Conservation (phyloP, 2,888 invertebrate species). For the Leucoma salicis region DNA sequence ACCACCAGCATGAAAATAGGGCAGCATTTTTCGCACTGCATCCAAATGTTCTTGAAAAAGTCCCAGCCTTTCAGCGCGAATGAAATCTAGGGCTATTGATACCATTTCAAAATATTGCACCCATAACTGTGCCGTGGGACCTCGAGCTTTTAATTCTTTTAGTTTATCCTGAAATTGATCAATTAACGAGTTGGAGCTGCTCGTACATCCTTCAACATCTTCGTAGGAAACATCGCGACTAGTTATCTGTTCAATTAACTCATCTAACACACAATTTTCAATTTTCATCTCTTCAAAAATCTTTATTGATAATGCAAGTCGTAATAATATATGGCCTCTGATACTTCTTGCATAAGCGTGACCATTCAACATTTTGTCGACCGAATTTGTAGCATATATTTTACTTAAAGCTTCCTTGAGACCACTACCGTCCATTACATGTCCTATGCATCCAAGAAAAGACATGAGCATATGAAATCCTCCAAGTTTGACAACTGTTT, state of each 20-base stretch:
- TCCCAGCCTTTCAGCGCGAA: conserved; percentile 37
- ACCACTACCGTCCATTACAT: conserved; percentile 37
- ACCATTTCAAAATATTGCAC: conserved; percentile 46
- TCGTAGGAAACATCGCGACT: background rate
- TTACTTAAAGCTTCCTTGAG: conserved; percentile 24
- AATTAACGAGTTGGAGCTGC: background rate
- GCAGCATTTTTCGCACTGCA: conserved; percentile 40
- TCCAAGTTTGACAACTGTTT: conserved; percentile 25
- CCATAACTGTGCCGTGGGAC: conserved; percentile 43
- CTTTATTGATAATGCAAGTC: background rate
- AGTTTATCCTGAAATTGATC: conserved; percentile 24
- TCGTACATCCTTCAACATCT: background rate
- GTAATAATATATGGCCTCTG: conserved; percentile 5
- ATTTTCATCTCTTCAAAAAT: background rate
- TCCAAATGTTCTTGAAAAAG: conserved; percentile 36
- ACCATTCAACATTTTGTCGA: conserved; percentile 34
- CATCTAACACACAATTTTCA: background rate
- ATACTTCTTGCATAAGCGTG: conserved; percentile 29
- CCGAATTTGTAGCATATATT: conserved; percentile 28
- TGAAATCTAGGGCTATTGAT: conserved; percentile 35
- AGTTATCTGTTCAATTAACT: background rate
- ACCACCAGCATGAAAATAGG: conserved; percentile 45
- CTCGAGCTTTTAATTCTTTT: conserved; percentile 25
- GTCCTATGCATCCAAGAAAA: conserved; percentile 29
- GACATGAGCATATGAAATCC: conserved; percentile 37